phyloP scores from a whole-genome alignment of 2,113 vertebrate species.

The Pseudorhombus dupliciocellatus region DNA sequence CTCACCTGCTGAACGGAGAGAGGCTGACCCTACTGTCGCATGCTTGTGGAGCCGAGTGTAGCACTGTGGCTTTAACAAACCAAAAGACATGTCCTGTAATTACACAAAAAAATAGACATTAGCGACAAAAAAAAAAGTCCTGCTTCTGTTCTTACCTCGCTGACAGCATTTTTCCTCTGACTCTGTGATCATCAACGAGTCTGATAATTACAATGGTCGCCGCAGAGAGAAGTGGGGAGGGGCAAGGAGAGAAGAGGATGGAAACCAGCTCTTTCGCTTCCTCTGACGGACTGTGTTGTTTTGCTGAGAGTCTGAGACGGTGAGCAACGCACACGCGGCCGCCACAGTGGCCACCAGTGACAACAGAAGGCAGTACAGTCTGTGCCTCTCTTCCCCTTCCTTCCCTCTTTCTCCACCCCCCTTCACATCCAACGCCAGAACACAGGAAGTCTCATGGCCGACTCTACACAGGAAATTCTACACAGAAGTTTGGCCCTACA shows the following conservation, averaged over 20 bases:
- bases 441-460: constrained; percentile 77
- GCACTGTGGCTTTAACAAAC: constrained; percentile 62
- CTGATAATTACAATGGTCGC: constrained; percentile 12
- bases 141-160: constrained; percentile 12
- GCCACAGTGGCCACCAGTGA: constrained; percentile 49
- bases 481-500: constrained; percentile 67
- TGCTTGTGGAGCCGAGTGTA: constrained; percentile 49
- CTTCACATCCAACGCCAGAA: constrained; percentile 65
- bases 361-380: constrained; percentile 61
- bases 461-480: constrained; percentile 78
- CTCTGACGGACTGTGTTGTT: constrained; percentile 36
- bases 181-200: constrained; percentile 30
- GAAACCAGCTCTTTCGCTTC: constrained; percentile 51
- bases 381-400: constrained; percentile 70
- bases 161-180: neutral
- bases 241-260: neutral
- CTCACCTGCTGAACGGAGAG: constrained; percentile 67
- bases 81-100: constrained; percentile 72
- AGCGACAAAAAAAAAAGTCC: constrained; percentile 23
- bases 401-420: constrained; percentile 49
- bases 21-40: constrained; percentile 54
- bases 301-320: constrained; percentile 37
- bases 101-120: constrained; percentile 43
- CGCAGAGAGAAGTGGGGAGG: neutral
- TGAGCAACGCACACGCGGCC: constrained; percentile 16